Evolutionary conservation across 2,113 vertebrate genomes (phyloP), one percentile per base, ranked within the genome.

Genomic region (Tachycineta bicolor): DNA sequence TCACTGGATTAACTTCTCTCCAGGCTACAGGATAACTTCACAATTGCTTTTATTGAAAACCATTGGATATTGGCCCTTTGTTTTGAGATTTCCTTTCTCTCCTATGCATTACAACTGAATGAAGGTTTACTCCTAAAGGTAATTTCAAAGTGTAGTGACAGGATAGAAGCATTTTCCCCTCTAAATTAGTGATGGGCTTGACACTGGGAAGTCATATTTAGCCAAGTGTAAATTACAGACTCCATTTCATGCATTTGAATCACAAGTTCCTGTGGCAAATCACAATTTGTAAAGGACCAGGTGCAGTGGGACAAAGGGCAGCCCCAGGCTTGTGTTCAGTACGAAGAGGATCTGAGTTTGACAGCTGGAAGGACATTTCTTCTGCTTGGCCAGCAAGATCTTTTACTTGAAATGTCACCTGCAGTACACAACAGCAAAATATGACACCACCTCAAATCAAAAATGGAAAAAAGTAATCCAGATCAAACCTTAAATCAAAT

Each of bases 71-170:
- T 88, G 46, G 77, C 67, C 23, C 25, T 82, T 84, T 93, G 39
- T 60, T 92, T 41, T 69, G n/a, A 62, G 59, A 65, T 49, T 81
- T 94, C 34, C 47, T 65, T 86, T 90, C 41, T 79, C 75, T 86
- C 43, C 19, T 24, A 5, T 6, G 37, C 28, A 31, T 12, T 21
- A 63, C 44, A 79, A 22, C 24, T 81, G 56, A 81, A 43, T 28
- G 21, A 77, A 70, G 8, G 12, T 49, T 91, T 70, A n/a, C 21
- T 91, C 85, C 65, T 63, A 62, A 82, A 77, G 16, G 24, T 67
- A 4, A 18, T 55, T 79, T 81, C 62, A 52, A 74, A 75, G 44
- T 52, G 26, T 43, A 47, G 20, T 47, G 77, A 75, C 26, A 7
- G 2, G 6, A 33, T 19, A 75, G 29, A 39, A 39, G 46, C 13